Evolutionary conservation across 1,140 invertebrate species (phyloP), one percentile per base, ranked within the genome.

Genomic region (Drosophila watanabei): DNA sequence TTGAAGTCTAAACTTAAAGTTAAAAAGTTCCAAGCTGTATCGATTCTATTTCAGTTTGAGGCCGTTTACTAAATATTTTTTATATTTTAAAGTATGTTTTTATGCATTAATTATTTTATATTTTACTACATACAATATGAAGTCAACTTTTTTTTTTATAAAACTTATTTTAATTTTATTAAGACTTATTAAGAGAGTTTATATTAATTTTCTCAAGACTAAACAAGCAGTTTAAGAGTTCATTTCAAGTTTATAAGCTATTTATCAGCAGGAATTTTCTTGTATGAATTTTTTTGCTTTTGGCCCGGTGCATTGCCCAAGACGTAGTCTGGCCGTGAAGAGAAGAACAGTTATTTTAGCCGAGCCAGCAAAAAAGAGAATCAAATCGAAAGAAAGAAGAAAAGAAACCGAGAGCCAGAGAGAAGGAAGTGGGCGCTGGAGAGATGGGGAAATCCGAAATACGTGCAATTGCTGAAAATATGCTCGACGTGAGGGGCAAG

Each of bases 401-500:
- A 49, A 49, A 16, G 24, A 24, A 24, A 24, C 24, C 24, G 24
- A 30, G 39, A 66, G 52, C 13, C 49, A 61, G 35, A 56, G 49
- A 46, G 33, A 57, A 65, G 39, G 63, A 82, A 69, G 57, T 63
- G 51, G 41, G 64, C 39, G 59, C 58, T 37, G 35, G 14, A 5
- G 46, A 56, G 33, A 52, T 48, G 78, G 64, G 65, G 75, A 68
- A 86, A 86, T 86, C 82, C 70, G 48, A 86, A 86, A 86, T 86
- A 86, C 82, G 83, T 86, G 83, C 79, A 86, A 87, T 87, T 79
- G 82, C 83, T 82, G 66, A 87, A 86, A 86, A 86, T 87, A 86
- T 79, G 79, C 60, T 75, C 49, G 56, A 81, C 72, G 54, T 72
- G 71, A 60, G 68, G 70, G 79, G 65, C 68, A 54, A 70, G 75